Evolutionary conservation across 2,113 vertebrate species (phyloP).

Genomic region (Bubo blakistoni): DNA sequence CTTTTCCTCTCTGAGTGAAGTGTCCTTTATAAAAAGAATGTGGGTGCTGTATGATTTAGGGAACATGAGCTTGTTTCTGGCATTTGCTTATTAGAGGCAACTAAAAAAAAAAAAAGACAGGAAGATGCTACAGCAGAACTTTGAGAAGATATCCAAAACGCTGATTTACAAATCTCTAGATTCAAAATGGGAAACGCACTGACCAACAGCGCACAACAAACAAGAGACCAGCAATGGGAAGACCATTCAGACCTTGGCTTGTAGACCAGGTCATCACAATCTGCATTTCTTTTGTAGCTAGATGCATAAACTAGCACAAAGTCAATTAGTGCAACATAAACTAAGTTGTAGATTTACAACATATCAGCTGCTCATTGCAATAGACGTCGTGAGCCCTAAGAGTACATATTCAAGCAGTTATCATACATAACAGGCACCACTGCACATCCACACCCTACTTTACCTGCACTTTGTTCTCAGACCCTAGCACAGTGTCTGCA

Average conservation of each 20-base stretch:
- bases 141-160: neutral
- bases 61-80: accelerated
- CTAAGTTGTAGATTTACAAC: neutral
- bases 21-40: neutral
- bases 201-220: neutral
- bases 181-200: neutral
- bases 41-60: neutral
- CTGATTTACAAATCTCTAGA: neutral
- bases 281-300: neutral
- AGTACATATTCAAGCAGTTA: accelerated
- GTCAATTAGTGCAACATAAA: neutral
- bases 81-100: neutral
- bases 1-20: neutral
- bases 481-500: neutral
- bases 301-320: neutral
- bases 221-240: neutral
- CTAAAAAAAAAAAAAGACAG: neutral
- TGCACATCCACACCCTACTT: neutral
- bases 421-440: neutral
- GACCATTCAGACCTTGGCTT: neutral
- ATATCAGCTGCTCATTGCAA: neutral
- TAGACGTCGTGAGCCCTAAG: neutral
- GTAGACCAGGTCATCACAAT: neutral
- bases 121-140: neutral
- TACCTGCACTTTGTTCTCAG: neutral